Evolutionary conservation across 2,888 invertebrate genomes (phyloP), one percentile per base, ranked within the genome.

Genomic region (Piscicola geometra): DNA sequence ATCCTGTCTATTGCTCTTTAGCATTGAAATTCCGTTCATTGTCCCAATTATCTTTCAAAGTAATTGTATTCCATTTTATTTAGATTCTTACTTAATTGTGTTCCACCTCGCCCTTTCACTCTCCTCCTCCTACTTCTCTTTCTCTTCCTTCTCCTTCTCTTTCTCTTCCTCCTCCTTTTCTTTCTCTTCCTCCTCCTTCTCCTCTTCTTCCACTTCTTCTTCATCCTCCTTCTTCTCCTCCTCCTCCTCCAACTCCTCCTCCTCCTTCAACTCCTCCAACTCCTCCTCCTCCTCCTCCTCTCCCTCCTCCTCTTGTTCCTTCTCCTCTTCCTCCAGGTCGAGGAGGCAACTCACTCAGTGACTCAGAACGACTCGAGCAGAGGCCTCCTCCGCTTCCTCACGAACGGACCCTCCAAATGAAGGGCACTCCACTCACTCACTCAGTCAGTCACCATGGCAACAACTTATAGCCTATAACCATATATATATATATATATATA

Each of bases 341-440:
- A 76, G 56, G 76, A 76, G 56, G 76, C 76, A 15, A 76, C 76
- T 3, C 76, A 76, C 35, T 76, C 76, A 21, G 76, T 76, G 15
- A 75, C 52, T 32, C 75, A 75, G 36, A 36, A 33, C 18, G 76
- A 76, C 60, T 60, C 71, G n/a, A 47, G 56, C 33, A 68, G 71
- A n/a, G 71, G 75, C 56, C 32, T 75, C 32, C 50, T 75, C 52
- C 69, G 70, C 56, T 75, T 75, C 32, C 69, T 75, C 15, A 75
- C 64, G 50, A 75, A 68, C 50, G 68, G 68, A 25, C 67, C 75
- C 12, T 68, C 67, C 75, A 30, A 68, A 75, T 50, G 64, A 68
- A 41, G 30, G 35, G 36, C n/a, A 28, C 30, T n/a, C n/a, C n/a
- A n/a, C n/a, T n/a, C n/a, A n/a, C n/a, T n/a, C n/a, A n/a, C n/a